Conservation (phyloP, 2,888 invertebrate genomes). For the Thumatha senex region DNA sequence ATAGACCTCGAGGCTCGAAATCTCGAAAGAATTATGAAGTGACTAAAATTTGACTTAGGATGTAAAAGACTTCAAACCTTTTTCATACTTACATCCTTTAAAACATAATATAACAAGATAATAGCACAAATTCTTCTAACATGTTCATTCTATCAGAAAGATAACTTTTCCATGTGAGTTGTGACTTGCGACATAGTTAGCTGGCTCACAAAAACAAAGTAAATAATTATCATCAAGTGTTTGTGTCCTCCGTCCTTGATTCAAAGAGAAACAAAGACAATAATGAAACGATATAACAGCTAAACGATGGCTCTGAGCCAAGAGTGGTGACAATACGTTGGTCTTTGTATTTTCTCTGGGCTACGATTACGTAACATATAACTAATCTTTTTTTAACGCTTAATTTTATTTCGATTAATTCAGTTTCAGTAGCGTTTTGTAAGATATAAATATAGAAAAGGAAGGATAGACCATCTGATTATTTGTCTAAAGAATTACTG, state of each 20-base stretch:
- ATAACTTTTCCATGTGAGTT: background rate
- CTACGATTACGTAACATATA: slow-evolving; percentile 50
- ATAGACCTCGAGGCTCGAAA: no score
- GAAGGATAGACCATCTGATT: no score
- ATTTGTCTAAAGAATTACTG: no score
- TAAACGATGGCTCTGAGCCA: slow-evolving; percentile 60
- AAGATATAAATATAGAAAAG: background rate
- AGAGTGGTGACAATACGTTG: slow-evolving; percentile 53
- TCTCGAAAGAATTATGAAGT: no score
- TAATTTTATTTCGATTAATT: background rate
- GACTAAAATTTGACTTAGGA: no score
- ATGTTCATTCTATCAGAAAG: background rate
- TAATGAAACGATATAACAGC: slow-evolving; percentile 36
- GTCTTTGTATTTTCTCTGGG: slow-evolving; percentile 43
- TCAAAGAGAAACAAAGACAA: slow-evolving; percentile 24
- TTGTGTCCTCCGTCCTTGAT: slow-evolving; percentile 24
- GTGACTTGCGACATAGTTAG: slow-evolving; percentile 19
- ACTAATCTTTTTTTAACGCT: slow-evolving; percentile 8
- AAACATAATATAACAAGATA: background rate
- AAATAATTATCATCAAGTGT: slow-evolving; percentile 19
- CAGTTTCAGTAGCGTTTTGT: background rate
- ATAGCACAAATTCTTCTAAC: background rate
- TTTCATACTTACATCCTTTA: no score
- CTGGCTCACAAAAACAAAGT: slow-evolving; percentile 16
- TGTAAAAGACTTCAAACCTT: no score